Evolutionary conservation across 2,113 vertebrate species (phyloP).

Genomic region (Channa maculata): DNA sequence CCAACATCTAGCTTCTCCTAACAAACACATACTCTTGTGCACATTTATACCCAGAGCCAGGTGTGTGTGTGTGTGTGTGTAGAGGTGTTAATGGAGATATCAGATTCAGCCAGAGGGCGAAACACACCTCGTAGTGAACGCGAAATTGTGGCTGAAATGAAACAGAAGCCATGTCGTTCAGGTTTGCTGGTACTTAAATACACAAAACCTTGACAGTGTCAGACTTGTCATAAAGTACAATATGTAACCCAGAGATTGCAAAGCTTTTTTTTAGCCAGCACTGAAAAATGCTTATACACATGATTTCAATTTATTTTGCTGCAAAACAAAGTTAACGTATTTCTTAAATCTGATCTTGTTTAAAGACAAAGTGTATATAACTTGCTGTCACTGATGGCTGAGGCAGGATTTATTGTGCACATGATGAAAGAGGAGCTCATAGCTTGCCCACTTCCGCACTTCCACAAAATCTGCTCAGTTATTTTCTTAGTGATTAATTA

Average conservation of each 20-base stretch:
- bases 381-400: not conserved
- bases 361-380: not conserved
- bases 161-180: constrained; percentile 53
- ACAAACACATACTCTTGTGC: constrained; percentile 54
- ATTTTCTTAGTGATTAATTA: no score
- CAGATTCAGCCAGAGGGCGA: constrained; percentile 71
- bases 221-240: not conserved
- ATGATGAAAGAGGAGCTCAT: no score
- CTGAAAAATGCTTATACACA: not conserved
- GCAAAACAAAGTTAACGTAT: not conserved
- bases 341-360: not conserved
- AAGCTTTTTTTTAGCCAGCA: not conserved
- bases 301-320: not conserved
- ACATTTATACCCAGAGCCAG: constrained; percentile 36
- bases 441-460: not conserved
- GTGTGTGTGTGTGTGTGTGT: constrained; percentile 48
- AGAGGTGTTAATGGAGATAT: constrained; percentile 79
- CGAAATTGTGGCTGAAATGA: constrained; percentile 49
- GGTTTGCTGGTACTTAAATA: constrained; percentile 20
- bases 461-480: no score
- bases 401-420: no score
- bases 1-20: constrained; percentile 64
- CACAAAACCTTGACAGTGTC: not conserved
- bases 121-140: constrained; percentile 45
- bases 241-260: not conserved